Conservation (phyloP, 2,888 invertebrate species). For the Steromphala cineraria region DNA sequence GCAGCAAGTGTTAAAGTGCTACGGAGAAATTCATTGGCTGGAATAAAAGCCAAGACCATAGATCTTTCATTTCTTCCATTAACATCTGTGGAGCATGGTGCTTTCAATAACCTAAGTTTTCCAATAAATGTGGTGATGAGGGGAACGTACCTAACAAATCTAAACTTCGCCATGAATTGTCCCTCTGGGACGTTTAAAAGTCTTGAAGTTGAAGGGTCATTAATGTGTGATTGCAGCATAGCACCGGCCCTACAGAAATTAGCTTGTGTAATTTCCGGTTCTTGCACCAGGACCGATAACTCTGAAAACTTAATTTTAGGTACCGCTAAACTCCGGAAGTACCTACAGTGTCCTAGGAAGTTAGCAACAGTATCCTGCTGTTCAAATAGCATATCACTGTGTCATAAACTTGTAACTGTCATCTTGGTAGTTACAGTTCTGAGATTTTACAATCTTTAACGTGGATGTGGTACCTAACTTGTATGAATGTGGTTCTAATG, state of each 20-base stretch:
- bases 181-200: neutral
- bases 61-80: neutral
- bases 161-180: neutral
- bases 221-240: constrained; percentile 14
- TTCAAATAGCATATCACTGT: too few relatives aligned
- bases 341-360: too few relatives aligned
- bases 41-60: neutral
- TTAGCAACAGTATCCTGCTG: too few relatives aligned
- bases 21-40: neutral
- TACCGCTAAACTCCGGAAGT: too few relatives aligned
- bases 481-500: too few relatives aligned
- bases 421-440: too few relatives aligned
- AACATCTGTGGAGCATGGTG: neutral
- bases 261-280: neutral
- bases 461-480: too few relatives aligned
- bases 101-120: neutral
- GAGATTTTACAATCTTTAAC: too few relatives aligned
- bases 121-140: neutral
- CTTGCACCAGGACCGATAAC: neutral
- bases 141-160: neutral
- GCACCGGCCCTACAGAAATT: neutral
- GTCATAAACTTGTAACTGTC: too few relatives aligned
- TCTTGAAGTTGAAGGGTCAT: neutral
- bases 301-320: too few relatives aligned
- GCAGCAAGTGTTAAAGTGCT: neutral